phyloP scores from a whole-genome alignment of 2,797 vertebrate species.

The Pampus argenteus region DNA sequence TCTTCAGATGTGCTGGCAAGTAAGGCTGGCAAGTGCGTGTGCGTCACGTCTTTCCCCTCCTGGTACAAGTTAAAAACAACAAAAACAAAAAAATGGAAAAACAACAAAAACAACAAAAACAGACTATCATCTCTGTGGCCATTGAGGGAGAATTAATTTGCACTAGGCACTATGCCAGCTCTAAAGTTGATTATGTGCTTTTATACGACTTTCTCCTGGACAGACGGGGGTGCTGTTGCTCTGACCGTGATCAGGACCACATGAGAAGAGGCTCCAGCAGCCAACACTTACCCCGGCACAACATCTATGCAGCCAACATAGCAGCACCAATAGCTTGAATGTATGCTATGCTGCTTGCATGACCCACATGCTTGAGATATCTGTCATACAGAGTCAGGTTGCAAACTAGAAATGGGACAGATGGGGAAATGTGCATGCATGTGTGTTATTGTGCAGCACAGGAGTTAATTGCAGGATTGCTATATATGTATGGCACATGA shows the following conservation, averaged over 20 bases:
- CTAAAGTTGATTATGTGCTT: too few species aligned
- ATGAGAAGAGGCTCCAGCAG: slow-evolving; percentile 15
- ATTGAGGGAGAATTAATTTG: background rate
- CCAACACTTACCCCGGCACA: background rate
- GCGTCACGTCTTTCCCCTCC: slow-evolving; percentile 37
- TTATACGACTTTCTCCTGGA: slow-evolving; percentile 13
- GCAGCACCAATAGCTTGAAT: slow-evolving; percentile 19
- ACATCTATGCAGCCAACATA: background rate
- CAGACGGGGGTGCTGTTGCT: slow-evolving; percentile 67
- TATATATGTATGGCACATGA: slow-evolving; percentile 4
- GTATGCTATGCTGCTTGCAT: slow-evolving; percentile 18
- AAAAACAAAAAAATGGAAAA: too few species aligned
- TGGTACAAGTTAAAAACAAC: too few species aligned
- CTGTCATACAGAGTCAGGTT: slow-evolving; percentile 52
- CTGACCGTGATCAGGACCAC: slow-evolving; percentile 9
- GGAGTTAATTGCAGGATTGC: background rate
- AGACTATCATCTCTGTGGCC: background rate
- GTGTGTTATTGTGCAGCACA: slow-evolving; percentile 6
- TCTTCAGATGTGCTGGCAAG: background rate
- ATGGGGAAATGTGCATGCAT: slow-evolving; percentile 4
- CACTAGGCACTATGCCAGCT: background rate
- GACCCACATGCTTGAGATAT: slow-evolving; percentile 46
- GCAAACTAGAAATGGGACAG: slow-evolving; percentile 33
- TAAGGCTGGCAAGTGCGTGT: too few species aligned
- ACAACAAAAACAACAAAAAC: too few species aligned